Evolutionary conservation across 2,888 invertebrate species (phyloP).

Genomic region (Caenorhabditis panamensis): DNA sequence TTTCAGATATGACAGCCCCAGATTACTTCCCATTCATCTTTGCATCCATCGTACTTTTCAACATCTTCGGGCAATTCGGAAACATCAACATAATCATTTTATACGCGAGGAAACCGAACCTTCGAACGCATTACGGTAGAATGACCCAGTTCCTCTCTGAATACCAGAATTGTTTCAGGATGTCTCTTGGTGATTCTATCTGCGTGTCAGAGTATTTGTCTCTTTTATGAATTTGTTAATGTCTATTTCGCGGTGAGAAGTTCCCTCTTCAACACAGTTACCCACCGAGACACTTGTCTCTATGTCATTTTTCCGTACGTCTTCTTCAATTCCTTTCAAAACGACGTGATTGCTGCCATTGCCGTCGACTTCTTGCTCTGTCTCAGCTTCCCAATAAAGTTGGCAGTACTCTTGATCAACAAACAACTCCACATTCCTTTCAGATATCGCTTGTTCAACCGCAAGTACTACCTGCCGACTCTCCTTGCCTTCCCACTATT

Average conservation of each 20-base stretch:
- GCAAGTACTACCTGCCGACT: neutral
- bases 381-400: conserved; percentile 10
- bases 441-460: conserved; percentile 10
- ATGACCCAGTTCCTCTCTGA: no score
- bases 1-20: neutral
- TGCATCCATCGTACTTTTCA: neutral
- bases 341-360: conserved; percentile 6
- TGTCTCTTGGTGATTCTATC: conserved; percentile 1
- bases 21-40: conserved; percentile 2
- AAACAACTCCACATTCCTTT: no score
- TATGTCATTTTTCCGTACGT: conserved; percentile 10
- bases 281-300: conserved; percentile 9
- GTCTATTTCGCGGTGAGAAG: conserved; percentile 13
- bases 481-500: neutral
- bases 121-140: conserved; percentile 5
- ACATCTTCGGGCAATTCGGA: conserved; percentile 13
- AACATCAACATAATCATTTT: conserved; percentile 13
- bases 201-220: conserved; percentile 9
- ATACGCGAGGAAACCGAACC: neutral
- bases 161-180: no score
- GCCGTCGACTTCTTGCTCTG: conserved; percentile 16
- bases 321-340: conserved; percentile 21
- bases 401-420: no score
- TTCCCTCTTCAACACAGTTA: neutral
- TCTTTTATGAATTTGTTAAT: conserved; percentile 14